Conservation (phyloP, 1,140 invertebrate species). For the Bombus consobrinus region DNA sequence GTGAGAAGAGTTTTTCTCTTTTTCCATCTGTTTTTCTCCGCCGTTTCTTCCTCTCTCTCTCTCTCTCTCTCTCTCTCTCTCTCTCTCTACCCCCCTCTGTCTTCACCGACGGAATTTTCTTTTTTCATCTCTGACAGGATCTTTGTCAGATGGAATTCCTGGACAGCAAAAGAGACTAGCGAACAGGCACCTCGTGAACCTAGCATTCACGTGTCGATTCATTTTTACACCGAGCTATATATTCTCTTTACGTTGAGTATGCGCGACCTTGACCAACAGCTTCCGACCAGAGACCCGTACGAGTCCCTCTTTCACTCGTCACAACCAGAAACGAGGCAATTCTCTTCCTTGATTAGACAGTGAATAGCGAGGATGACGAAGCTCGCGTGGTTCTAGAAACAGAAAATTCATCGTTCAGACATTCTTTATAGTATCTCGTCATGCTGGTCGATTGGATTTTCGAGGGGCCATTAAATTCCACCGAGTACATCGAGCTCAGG, state of each 20-base stretch:
- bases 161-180: background rate
- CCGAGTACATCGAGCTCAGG: too few relatives aligned
- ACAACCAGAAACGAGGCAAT: background rate
- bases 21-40: background rate
- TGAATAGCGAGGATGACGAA: slow-evolving; percentile 12
- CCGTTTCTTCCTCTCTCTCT: background rate
- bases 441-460: slow-evolving; percentile 6
- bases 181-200: too few relatives aligned
- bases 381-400: background rate
- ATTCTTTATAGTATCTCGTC: slow-evolving; percentile 1
- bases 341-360: background rate
- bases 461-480: background rate
- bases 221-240: background rate
- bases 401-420: slow-evolving; percentile 7
- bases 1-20: slow-evolving; percentile 39
- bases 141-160: slow-evolving; percentile 3
- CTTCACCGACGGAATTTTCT: background rate
- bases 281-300: background rate
- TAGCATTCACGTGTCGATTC: background rate
- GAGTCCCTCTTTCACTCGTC: background rate
- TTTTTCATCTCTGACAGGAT: background rate
- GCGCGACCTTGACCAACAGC: slow-evolving; percentile 6
- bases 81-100: background rate
- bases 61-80: background rate
- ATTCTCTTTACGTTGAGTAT: background rate